These are phyloP conservation scores for Micronycteris hirsuta DNA, from an alignment of 2,113 vertebrate genomes.

Conservation along the genomic window DNA sequence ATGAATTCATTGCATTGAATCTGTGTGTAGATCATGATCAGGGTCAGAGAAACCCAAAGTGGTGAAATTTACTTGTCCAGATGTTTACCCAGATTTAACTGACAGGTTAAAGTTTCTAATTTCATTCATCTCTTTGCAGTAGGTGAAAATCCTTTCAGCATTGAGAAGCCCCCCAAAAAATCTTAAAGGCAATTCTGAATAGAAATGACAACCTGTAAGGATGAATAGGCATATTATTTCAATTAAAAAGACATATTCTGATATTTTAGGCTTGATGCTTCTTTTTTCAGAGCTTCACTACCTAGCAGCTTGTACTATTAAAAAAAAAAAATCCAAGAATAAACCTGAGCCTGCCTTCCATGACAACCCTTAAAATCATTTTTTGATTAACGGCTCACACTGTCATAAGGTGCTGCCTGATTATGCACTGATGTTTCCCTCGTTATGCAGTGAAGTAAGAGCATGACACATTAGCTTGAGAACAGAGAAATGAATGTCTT, in stretches of 20 bases:
- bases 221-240: conserved; percentile 57
- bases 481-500: conserved; percentile 55
- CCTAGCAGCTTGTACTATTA: conserved; percentile 53
- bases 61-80: background rate
- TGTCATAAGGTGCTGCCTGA: conserved; percentile 76
- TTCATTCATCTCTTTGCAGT: background rate
- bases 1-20: background rate
- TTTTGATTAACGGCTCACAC: conserved; percentile 74
- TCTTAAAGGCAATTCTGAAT: conserved; percentile 34
- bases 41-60: background rate
- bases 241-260: conserved; percentile 53
- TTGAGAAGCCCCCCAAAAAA: background rate
- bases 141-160: background rate
- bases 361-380: conserved; percentile 61
- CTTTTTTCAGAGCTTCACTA: conserved; percentile 59
- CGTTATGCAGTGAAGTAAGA: conserved; percentile 70
- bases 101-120: background rate
- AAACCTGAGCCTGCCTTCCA: conserved; percentile 55
- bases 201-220: conserved; percentile 52
- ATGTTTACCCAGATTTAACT: background rate
- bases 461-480: conserved; percentile 69
- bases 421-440: conserved; percentile 75
- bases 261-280: conserved; percentile 29
- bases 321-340: conserved; percentile 53
- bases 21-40: background rate